Evolutionary conservation across 1,140 invertebrate species (phyloP), one percentile per base, ranked within the genome.

Genomic region (Paraescarpia echinospica): DNA sequence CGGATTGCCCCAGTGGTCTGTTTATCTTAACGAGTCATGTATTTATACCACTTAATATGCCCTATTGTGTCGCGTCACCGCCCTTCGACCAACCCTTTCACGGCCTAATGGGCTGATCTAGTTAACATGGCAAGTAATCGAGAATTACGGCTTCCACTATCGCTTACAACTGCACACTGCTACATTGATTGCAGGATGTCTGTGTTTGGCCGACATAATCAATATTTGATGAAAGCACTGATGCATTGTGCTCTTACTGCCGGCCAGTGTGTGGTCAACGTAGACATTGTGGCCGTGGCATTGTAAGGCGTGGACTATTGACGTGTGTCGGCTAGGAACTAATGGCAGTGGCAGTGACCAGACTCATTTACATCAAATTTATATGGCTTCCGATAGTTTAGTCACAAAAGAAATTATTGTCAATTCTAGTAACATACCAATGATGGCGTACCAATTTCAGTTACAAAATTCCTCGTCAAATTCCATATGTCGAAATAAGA

Each of bases 141-240:
- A 5, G 59, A 77, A 77, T 77, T 77, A 77, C 59, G 59, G 59
- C 59, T 77, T 77, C 59, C 59, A 77, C 59, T 77, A 77, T 77
- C 59, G 22, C 59, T 77, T 77, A 77, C 59, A 77, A 77, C 59
- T 77, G 41, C 41, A 41, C 12, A 12, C 41, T 41, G 41, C 41
- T 6, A 41, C 41, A 41, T 41, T 41, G 41, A 41, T 41, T 41
- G 41, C 41, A 41, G 41, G 41, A 41, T 41, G 12, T 41, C 41
- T 41, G 59, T 77, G 59, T 77, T 77, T 27, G 59, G 59, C 59
- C 59, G 59, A 77, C 18, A 77, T 31, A 4, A 77, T 77, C 59
- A 77, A 77, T 77, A 77, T 77, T 77, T 77, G 59, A 77, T 77
- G 59, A 77, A 77, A 77, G 59, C 59, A 77, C 27, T 77, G 59